These are phyloP conservation scores for Sciurus vulgaris DNA, from an alignment of 2,797 vertebrate genomes.

Conservation along the genomic window DNA sequence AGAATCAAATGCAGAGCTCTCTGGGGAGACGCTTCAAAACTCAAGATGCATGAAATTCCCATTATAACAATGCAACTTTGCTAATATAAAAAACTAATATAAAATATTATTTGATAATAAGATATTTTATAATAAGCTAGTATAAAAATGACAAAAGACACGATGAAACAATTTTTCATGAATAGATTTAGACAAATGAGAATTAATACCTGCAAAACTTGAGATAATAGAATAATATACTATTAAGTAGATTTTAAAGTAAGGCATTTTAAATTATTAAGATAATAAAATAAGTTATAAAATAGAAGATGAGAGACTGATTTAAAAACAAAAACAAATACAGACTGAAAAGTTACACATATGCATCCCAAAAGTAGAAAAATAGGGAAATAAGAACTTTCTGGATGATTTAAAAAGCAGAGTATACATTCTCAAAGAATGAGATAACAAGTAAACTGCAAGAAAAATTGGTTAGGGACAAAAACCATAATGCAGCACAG, in stretches of 20 bases:
- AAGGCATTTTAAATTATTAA: background rate
- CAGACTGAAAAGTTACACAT: background rate
- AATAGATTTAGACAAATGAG: background rate
- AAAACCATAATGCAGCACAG: background rate
- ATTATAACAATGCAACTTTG: background rate
- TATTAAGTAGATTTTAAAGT: background rate
- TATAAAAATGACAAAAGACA: background rate
- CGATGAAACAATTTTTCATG: background rate
- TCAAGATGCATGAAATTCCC: background rate
- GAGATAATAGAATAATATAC: background rate
- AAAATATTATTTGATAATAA: too few species aligned
- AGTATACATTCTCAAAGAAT: background rate
- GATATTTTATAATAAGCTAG: too few species aligned
- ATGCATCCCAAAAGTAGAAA: background rate
- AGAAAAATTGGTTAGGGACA: background rate
- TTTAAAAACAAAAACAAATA: background rate
- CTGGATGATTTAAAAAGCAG: background rate
- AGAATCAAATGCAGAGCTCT: constrained; percentile 5
- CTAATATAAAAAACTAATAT: background rate
- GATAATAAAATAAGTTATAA: background rate
- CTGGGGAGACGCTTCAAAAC: background rate
- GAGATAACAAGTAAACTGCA: background rate
- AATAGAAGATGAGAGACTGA: background rate
- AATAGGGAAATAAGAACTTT: background rate
- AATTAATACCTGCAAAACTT: background rate